Base-by-base conservation (phyloP, 2,797 vertebrate genomes). In the Hemitrygon akajei region DNA sequence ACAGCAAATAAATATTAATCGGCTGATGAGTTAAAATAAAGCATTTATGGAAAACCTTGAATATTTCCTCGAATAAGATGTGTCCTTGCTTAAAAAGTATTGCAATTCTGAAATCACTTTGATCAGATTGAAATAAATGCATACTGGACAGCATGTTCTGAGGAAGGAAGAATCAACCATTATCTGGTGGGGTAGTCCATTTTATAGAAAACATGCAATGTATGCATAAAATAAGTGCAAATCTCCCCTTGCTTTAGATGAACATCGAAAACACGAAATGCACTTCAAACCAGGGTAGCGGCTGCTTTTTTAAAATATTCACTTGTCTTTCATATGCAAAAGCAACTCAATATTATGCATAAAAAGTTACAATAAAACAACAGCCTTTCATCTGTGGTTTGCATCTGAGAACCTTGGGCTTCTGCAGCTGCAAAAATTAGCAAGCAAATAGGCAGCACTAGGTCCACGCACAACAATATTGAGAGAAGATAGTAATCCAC, bases 271-370 rank as follows among this genome's bases (percentile, higher is more conserved):
- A 95, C 34, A 95, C 7, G 96, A 95, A 95, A 96, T 95, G 94
- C 95, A 96, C 97, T 97, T 96, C 95, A 97, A 96, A 95, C 40
- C 34, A 69, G 63, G 66, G 56, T 95, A 94, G 96, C 97, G 95
- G 94, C 95, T 93, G 94, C 92, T 94, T 94, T 94, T 95, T 30
- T 25, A 84, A 84, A 81, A 96, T 96, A 94, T 97, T 94, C 93
- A n/a, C 2, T 30, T n/a, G 56, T 82, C 94, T 97, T 97, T 97
- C 96, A 97, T 96, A 96, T 97, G 97, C 93, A 96, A 97, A 97
- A 56, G 93, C 94, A 96, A 95, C 58, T 94, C 37, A 91, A 12
- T 20, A 37, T 71, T 71, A 47, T 75, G 22, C 66, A 92, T 69
- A 56, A 73, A 75, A 25, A 47, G 34, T 27, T 12, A 2, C 7